These are phyloP conservation scores for Zaprionus capensis DNA, from an alignment of 1,140 invertebrate genomes.

Conservation along the genomic window DNA sequence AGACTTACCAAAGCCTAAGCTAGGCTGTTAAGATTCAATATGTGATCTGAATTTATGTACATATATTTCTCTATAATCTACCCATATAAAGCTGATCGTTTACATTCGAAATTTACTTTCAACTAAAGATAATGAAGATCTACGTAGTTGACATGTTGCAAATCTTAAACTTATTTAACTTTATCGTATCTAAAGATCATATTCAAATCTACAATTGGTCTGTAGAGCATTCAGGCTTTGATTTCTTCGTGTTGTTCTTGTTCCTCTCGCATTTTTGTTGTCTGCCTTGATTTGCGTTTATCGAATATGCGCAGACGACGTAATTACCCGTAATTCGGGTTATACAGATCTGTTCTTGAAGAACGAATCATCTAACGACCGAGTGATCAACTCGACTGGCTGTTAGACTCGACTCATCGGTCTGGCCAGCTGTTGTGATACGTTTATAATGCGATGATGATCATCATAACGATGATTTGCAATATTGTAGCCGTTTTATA, in stretches of 20 bases:
- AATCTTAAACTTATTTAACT: not conserved
- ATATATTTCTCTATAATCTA: not conserved
- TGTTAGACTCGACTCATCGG: not conserved
- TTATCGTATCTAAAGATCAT: not conserved
- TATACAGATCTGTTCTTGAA: constrained; percentile 38
- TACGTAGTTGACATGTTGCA: not conserved
- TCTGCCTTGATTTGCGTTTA: constrained; percentile 65
- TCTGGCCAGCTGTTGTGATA: not conserved
- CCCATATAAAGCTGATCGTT: not conserved
- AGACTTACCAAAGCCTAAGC: not conserved
- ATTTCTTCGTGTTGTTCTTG: not conserved
- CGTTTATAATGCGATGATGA: constrained; percentile 5
- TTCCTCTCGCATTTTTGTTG: constrained; percentile 1
- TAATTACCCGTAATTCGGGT: constrained; percentile 78
- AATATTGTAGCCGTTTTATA: not conserved
- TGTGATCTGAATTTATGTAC: not conserved
- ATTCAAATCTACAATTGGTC: not conserved
- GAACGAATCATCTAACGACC: not conserved
- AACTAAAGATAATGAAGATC: not conserved
- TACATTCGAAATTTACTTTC: too few species aligned
- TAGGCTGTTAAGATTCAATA: not conserved
- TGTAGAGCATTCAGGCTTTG: not conserved
- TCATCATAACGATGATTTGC: constrained; percentile 19
- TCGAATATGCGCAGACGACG: constrained; percentile 47
- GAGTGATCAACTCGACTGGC: constrained; percentile 1